Evolutionary conservation across 2,113 vertebrate species (phyloP), one percentile per base, ranked within the genome.

Genomic region (Gobius niger): DNA sequence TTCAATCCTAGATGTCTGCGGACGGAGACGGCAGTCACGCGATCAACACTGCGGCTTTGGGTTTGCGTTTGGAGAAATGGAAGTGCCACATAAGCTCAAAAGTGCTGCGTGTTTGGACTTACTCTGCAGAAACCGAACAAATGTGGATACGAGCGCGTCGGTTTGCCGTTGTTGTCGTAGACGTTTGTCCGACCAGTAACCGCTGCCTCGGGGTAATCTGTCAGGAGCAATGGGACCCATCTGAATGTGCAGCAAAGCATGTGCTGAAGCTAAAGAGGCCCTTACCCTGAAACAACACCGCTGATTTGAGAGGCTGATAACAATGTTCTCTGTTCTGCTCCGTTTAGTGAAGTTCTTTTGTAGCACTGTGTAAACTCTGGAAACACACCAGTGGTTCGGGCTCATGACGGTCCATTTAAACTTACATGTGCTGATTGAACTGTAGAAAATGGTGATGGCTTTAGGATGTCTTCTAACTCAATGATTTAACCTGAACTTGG

Each of bases 1-100:
- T 85, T 80, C 42, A 83, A 19, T 71, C 60, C 47, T 70, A 59
- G 67, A 67, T 66, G 73, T 77, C 71, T 10, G 68, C 49, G 69
- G 73, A 71, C 68, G 73, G 65, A 61, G 78, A 67, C 86, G 82
- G 72, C 67, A 80, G 84, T 78, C 80, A 78, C 56, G 61, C 82
- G 44, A 79, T 79, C 6, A 46, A 52, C 54, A 57, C 24, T 57
- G 18, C 44, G 16, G 44, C 61, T 63, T 34, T 67, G 34, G 67
- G 6, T 54, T 50, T 11, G 14, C 53, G 44, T 44, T 65, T 59
- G 18, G 62, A 50, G 24, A 19, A 74, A 52, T n/a, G 6, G 9
- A 70, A 40, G 15, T 12, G 24, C 24, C 3, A 34, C 24, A 34
- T 34, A 34, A 34, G 24, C 24, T 34, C 24, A 34, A 34, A 34